Percentiles rank a stretch among this genome's conserved stretches.
Evolutionary conservation across 2,888 invertebrate species (phyloP).

Genomic region (Microchrysa polita): DNA sequence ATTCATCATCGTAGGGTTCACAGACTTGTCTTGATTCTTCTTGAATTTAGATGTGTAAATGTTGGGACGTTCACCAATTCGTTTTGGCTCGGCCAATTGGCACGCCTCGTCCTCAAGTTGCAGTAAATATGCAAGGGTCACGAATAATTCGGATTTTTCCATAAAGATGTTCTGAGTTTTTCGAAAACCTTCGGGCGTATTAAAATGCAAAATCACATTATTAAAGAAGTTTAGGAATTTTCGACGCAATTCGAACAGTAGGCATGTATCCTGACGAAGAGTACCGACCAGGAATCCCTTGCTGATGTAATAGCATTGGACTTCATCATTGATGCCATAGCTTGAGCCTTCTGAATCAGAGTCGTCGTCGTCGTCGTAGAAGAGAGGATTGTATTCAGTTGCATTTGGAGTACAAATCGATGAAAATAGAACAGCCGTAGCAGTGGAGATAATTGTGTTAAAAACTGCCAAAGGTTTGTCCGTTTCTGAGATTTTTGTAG

Average conservation of each 20-base stretch:
- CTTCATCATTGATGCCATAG: not conserved
- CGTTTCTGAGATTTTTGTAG: slow-evolving; percentile 75
- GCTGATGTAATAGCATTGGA: slow-evolving; percentile 67
- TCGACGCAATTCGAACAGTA: slow-evolving; percentile 75
- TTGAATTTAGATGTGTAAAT: slow-evolving; percentile 49
- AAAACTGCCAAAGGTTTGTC: slow-evolving; percentile 75
- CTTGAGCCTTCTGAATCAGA: slow-evolving; percentile 29
- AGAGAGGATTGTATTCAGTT: slow-evolving; percentile 40
- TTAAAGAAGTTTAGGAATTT: slow-evolving; percentile 68
- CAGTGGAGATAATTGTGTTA: slow-evolving; percentile 81
- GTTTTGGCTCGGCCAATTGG: slow-evolving; percentile 53
- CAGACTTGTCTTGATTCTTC: slow-evolving; percentile 1
- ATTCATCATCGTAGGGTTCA: slow-evolving; percentile 1
- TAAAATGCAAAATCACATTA: slow-evolving; percentile 54
- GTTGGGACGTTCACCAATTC: slow-evolving; percentile 56
- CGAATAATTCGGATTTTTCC: slow-evolving; percentile 52
- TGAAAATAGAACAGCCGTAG: slow-evolving; percentile 78
- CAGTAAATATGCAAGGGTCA: slow-evolving; percentile 54
- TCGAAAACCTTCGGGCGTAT: slow-evolving; percentile 53
- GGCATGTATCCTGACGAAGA: slow-evolving; percentile 72
- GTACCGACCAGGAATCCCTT: slow-evolving; percentile 79
- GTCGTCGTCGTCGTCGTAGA: slow-evolving; percentile 25
- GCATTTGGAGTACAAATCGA: slow-evolving; percentile 50
- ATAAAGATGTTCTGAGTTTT: slow-evolving; percentile 47
- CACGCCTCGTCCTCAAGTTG: slow-evolving; percentile 53